phyloP scores from a whole-genome alignment of 2,797 vertebrate species.

The Iguana delicatissima region DNA sequence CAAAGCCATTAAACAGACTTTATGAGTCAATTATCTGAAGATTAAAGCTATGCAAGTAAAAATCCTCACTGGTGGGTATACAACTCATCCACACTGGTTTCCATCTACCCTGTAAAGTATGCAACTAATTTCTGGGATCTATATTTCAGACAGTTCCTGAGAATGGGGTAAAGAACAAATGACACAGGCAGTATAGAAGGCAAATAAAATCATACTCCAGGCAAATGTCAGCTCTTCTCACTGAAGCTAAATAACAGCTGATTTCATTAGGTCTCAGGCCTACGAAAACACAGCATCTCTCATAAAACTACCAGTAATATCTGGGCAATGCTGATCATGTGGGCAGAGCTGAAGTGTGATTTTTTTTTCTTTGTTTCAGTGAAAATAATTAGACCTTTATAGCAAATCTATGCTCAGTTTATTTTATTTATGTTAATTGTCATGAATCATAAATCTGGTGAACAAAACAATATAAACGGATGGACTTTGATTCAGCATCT shows the following conservation, averaged over 20 bases:
- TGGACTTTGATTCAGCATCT: slow-evolving; percentile 5
- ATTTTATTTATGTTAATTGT: slow-evolving; percentile 15
- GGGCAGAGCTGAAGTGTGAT: background rate
- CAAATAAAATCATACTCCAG: background rate
- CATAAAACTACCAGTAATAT: background rate
- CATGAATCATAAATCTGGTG: slow-evolving; percentile 32
- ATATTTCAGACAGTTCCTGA: background rate
- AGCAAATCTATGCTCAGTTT: background rate
- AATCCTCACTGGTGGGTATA: background rate
- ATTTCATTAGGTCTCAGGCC: background rate
- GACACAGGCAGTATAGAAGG: background rate
- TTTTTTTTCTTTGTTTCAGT: background rate
- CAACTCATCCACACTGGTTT: background rate
- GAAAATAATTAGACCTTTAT: slow-evolving; percentile 17
- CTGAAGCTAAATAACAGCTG: background rate
- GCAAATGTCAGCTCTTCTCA: background rate
- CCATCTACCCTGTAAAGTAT: background rate
- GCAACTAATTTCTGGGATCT: background rate
- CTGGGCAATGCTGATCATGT: background rate
- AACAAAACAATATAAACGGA: slow-evolving; percentile 17
- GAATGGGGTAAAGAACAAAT: background rate
- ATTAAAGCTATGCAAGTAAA: background rate
- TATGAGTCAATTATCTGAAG: background rate
- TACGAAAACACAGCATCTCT: background rate
- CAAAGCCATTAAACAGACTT: background rate